Evolutionary conservation across 2,113 vertebrate genomes (phyloP).

Genomic region (Barbus barbus): DNA sequence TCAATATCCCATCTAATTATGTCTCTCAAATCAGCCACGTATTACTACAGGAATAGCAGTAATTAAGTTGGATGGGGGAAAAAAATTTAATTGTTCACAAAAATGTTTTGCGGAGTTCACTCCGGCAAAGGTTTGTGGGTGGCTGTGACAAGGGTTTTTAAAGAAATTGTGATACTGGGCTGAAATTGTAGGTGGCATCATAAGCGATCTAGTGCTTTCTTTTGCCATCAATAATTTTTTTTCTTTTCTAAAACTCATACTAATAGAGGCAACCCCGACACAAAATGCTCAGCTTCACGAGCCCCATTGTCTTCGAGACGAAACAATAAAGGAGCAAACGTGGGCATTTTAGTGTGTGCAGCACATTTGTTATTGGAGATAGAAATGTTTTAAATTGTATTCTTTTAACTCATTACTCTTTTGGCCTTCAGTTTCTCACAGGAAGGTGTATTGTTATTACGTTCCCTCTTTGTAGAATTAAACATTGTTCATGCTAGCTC

Average conservation of each 20-base stretch:
- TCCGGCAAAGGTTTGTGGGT: too few relatives aligned
- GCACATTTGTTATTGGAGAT: slow-evolving; percentile 26
- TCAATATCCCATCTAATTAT: slow-evolving; percentile 81
- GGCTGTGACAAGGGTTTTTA: too few relatives aligned
- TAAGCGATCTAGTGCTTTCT: neutral
- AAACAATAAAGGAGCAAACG: slow-evolving; percentile 9
- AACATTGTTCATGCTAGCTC: slow-evolving; percentile 41
- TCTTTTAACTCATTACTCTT: slow-evolving; percentile 38
- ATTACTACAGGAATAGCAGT: slow-evolving; percentile 75
- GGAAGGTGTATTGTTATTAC: slow-evolving; percentile 34
- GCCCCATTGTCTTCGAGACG: slow-evolving; percentile 12
- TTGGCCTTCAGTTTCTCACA: slow-evolving; percentile 36
- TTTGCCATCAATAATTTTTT: neutral
- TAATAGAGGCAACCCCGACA: neutral
- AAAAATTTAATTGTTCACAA: slow-evolving; percentile 63
- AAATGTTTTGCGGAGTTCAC: slow-evolving; percentile 52
- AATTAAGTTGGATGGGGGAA: slow-evolving; percentile 74
- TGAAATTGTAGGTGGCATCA: neutral
- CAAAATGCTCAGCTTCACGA: neutral
- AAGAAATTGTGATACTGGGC: neutral
- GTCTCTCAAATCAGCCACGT: slow-evolving; percentile 72
- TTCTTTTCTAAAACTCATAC: too few relatives aligned
- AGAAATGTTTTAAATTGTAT: slow-evolving; percentile 46
- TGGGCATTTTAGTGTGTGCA: slow-evolving; percentile 16
- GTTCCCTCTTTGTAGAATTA: slow-evolving; percentile 4